Evolutionary conservation across 1,140 invertebrate genomes (phyloP).

Genomic region (Cotesia chilonis): DNA sequence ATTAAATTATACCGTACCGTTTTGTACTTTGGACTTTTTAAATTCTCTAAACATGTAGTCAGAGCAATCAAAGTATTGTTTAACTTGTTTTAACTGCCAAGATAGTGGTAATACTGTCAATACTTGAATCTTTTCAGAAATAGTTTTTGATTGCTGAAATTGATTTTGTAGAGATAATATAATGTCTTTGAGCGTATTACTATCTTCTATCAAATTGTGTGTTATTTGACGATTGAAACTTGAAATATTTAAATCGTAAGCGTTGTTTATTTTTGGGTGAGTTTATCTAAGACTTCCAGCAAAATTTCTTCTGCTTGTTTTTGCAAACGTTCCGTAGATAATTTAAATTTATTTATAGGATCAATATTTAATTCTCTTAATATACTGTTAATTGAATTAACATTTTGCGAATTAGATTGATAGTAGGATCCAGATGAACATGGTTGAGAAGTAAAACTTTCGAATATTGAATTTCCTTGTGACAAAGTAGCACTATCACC

Average conservation of each 20-base stretch:
- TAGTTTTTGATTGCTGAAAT: slow-evolving; percentile 6
- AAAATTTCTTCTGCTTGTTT: slow-evolving; percentile 8
- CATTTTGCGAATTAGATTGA: too few relatives aligned
- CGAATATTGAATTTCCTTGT: too few relatives aligned
- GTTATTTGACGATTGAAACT: slow-evolving; percentile 1
- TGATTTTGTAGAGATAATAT: slow-evolving; percentile 10
- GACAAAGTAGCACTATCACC: too few relatives aligned
- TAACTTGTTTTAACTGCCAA: background rate
- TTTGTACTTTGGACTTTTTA: too few relatives aligned
- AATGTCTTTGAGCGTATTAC: background rate
- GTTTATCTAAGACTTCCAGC: slow-evolving; percentile 11
- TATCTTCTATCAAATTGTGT: slow-evolving; percentile 3
- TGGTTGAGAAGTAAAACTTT: too few relatives aligned
- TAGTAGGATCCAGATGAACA: too few relatives aligned
- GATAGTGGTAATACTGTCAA: slow-evolving; percentile 14
- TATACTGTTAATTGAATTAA: too few relatives aligned
- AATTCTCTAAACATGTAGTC: too few relatives aligned
- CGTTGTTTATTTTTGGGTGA: background rate
- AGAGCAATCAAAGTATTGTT: too few relatives aligned
- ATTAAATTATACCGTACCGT: slow-evolving; percentile 18
- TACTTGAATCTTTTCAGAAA: slow-evolving; percentile 18
- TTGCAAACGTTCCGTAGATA: slow-evolving; percentile 9
- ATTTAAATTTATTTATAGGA: slow-evolving; percentile 8
- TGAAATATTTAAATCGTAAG: background rate
- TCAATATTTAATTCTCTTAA: slow-evolving; percentile 3